Evolutionary conservation across 2,797 vertebrate genomes (phyloP).

Genomic region (Bothrops alternatus): DNA sequence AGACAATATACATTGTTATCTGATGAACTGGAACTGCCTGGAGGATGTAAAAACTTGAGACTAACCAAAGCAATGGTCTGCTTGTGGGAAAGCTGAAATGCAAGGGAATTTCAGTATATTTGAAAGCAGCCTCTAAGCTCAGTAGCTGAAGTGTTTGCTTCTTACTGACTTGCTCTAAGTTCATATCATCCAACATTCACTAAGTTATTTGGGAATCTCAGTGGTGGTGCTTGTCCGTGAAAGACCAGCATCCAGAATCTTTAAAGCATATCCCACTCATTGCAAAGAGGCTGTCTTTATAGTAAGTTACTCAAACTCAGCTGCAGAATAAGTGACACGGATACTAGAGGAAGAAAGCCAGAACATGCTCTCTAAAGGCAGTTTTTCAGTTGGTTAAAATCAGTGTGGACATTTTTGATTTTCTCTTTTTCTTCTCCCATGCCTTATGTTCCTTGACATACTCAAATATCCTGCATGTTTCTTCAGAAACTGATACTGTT

Average conservation of each 20-base stretch:
- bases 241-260: not conserved
- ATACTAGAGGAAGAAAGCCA: slow-evolving; percentile 44
- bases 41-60: not conserved
- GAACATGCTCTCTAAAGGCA: slow-evolving; percentile 32
- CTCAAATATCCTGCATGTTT: slow-evolving; percentile 57
- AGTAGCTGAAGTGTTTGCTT: not conserved
- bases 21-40: not conserved
- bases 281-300: not conserved
- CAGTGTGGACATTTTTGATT: slow-evolving; percentile 66
- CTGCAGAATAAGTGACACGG: slow-evolving; percentile 6
- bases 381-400: slow-evolving; percentile 57
- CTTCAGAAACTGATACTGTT: slow-evolving; percentile 49
- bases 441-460: slow-evolving; percentile 54
- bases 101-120: not conserved
- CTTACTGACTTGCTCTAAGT: not conserved
- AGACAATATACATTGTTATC: not conserved
- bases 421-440: slow-evolving; percentile 61
- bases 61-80: not conserved
- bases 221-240: not conserved
- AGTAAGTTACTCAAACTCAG: not conserved
- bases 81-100: not conserved
- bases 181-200: not conserved
- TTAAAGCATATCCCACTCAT: not conserved
- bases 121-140: not conserved
- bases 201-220: not conserved